These are phyloP conservation scores for Drosophila neutralis DNA, from an alignment of 2,888 invertebrate species.

Conservation along the genomic window DNA sequence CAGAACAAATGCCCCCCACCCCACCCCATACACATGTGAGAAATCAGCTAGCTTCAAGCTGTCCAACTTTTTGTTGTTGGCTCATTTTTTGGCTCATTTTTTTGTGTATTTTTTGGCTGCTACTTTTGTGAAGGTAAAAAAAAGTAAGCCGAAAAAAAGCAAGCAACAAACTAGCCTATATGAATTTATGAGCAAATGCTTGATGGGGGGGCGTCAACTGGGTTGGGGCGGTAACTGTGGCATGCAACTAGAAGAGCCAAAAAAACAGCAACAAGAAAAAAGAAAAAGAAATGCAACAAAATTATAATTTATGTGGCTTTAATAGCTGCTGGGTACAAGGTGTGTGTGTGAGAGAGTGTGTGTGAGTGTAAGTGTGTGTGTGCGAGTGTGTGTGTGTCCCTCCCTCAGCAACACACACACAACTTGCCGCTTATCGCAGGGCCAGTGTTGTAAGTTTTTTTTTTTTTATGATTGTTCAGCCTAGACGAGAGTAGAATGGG, in stretches of 20 bases:
- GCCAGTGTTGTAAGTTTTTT: conserved; percentile 39
- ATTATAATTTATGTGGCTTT: conserved; percentile 82
- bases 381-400: conserved; percentile 9
- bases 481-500: conserved; percentile 8
- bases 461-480: conserved; percentile 30
- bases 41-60: conserved; percentile 32
- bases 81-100: conserved; percentile 13
- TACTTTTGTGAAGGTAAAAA: conserved; percentile 46
- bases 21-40: conserved; percentile 2
- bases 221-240: conserved; percentile 5
- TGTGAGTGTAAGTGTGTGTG: no score
- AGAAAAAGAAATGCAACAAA: conserved; percentile 70
- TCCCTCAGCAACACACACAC: conserved; percentile 6
- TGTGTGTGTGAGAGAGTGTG: conserved; percentile 17
- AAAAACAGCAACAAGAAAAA: neutral
- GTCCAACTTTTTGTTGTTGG: conserved; percentile 67
- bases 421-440: conserved; percentile 55
- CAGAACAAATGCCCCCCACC: neutral
- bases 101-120: conserved; percentile 20
- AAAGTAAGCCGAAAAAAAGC: conserved; percentile 31
- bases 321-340: conserved; percentile 71
- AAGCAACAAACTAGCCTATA: conserved; percentile 69
- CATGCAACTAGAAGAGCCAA: conserved; percentile 6
- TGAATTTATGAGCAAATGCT: conserved; percentile 68
- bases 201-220: conserved; percentile 41